phyloP scores from a whole-genome alignment of 2,113 vertebrate genomes.

The Pipra filicauda region DNA sequence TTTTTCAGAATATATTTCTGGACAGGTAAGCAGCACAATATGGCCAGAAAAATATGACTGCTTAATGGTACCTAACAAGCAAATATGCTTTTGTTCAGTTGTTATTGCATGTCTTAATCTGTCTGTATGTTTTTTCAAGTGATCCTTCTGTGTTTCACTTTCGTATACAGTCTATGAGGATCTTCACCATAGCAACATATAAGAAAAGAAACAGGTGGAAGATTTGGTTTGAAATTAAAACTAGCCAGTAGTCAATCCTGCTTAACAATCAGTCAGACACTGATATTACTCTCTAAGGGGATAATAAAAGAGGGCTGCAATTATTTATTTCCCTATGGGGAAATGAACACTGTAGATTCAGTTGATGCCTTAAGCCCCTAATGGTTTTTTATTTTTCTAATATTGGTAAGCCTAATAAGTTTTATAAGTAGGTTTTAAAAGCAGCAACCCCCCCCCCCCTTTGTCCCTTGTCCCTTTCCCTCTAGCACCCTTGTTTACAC shows the following conservation, averaged over 20 bases:
- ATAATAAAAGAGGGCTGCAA: background rate
- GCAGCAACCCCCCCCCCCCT: no score
- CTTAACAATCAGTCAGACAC: background rate
- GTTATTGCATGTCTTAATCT: constrained; percentile 11
- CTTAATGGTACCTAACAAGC: constrained; percentile 30
- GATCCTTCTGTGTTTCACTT: background rate
- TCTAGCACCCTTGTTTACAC: no score
- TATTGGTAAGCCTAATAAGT: no score
- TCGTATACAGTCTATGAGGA: background rate
- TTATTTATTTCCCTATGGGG: background rate
- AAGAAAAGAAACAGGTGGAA: constrained; percentile 31
- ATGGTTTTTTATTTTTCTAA: no score
- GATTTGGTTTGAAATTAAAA: constrained; percentile 33
- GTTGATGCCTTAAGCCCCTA: no score
- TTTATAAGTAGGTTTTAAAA: no score
- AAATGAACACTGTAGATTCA: background rate
- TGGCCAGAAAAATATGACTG: constrained; percentile 33
- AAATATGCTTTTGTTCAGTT: background rate
- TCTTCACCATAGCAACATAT: background rate
- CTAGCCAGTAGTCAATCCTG: background rate
- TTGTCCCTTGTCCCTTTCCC: no score
- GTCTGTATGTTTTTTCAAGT: background rate
- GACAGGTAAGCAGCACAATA: constrained; percentile 41
- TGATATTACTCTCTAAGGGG: background rate
- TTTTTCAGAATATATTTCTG: constrained; percentile 45